These are phyloP conservation scores for Hapalemur alaotrensis DNA, from an alignment of 2,797 vertebrate genomes.

Conservation along the genomic window DNA sequence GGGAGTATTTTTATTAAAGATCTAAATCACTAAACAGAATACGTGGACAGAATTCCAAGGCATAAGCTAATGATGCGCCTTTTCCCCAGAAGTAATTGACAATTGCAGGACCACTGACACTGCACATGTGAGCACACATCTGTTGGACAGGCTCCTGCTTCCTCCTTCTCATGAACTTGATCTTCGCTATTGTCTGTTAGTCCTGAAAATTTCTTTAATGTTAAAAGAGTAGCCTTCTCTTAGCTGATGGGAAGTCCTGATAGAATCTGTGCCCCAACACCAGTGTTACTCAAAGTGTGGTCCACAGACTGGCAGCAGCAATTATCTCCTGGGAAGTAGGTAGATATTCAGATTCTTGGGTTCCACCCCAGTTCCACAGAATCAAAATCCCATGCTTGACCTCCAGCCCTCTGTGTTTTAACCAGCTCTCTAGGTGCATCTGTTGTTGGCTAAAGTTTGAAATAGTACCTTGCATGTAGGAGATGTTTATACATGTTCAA, in stretches of 20 bases:
- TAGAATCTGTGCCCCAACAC: background rate
- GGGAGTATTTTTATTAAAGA: background rate
- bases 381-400: background rate
- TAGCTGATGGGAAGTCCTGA: background rate
- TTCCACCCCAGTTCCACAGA: background rate
- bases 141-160: background rate
- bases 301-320: background rate
- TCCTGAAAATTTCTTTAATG: background rate
- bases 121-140: background rate
- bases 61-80: background rate
- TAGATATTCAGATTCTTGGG: background rate
- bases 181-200: background rate
- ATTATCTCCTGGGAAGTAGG: background rate
- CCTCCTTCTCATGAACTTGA: background rate
- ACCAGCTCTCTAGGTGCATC: background rate
- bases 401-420: background rate
- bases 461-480: background rate
- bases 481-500: background rate
- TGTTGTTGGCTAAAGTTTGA: background rate
- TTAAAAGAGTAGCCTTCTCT: background rate
- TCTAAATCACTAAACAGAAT: background rate
- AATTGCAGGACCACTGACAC: background rate
- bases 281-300: background rate
- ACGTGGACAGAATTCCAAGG: background rate
- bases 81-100: background rate